Percentiles rank a stretch among this genome's conserved stretches.
phyloP scores from a whole-genome alignment of 2,888 invertebrate genomes.

The Sclerodermus sp. region DNA sequence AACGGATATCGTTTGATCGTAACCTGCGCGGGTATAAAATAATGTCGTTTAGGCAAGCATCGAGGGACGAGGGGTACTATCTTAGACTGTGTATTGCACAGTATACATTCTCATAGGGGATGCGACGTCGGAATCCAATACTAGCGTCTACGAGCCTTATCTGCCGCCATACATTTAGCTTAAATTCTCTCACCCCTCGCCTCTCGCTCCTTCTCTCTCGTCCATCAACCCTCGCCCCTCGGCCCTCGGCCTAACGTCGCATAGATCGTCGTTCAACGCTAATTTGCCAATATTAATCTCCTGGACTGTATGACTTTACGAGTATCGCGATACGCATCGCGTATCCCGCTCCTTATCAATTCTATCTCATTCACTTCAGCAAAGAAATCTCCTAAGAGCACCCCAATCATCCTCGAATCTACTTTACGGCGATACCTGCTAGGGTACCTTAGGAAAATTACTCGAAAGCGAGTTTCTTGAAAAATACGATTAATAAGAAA shows the following conservation, averaged over 20 bases:
- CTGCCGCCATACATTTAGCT: conserved; percentile 34
- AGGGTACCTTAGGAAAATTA: too few relatives aligned
- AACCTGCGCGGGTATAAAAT: background rate
- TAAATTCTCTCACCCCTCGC: conserved; percentile 23
- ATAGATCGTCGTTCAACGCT: conserved; percentile 39
- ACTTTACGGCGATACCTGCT: too few relatives aligned
- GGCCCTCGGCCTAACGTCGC: conserved; percentile 17
- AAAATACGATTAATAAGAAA: too few relatives aligned
- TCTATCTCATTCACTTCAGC: too few relatives aligned
- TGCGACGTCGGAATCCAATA: conserved; percentile 27
- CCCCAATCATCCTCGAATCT: too few relatives aligned
- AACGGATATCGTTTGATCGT: background rate
- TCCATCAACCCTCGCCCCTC: background rate
- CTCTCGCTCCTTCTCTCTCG: too few relatives aligned
- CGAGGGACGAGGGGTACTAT: conserved; percentile 18
- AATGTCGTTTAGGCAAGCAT: background rate
- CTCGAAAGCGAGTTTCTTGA: too few relatives aligned
- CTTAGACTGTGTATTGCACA: background rate
- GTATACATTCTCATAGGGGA: conserved; percentile 36
- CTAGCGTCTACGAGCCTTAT: conserved; percentile 32
- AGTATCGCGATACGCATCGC: background rate
- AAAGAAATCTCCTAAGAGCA: too few relatives aligned
- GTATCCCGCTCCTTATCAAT: too few relatives aligned
- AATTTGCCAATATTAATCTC: conserved; percentile 41
- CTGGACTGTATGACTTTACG: conserved; percentile 28